Percentiles rank a stretch among this genome's conserved stretches.
phyloP scores from a whole-genome alignment of 2,888 invertebrate genomes.

The Philopedon plagiatum region DNA sequence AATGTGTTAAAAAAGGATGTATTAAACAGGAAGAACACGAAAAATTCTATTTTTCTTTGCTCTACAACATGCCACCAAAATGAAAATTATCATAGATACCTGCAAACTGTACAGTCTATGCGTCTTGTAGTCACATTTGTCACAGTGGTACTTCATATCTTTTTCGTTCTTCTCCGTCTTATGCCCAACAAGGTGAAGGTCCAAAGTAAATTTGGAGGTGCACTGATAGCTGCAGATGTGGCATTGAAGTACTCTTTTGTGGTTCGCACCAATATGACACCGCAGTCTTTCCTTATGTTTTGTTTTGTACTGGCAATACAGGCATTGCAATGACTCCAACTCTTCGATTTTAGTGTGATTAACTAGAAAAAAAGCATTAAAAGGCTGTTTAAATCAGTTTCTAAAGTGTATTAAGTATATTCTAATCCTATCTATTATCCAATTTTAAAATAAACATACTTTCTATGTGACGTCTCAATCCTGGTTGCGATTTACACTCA shows the following conservation, averaged over 20 bases:
- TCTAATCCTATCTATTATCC: too few relatives aligned
- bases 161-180: neutral
- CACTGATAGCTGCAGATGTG: neutral
- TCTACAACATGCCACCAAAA: neutral
- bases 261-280: neutral
- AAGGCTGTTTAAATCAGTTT: too few relatives aligned
- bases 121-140: conserved; percentile 19
- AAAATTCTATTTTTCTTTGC: too few relatives aligned
- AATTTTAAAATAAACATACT: neutral
- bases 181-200: neutral
- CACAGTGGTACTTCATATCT: conserved; percentile 10
- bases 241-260: neutral
- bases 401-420: too few relatives aligned
- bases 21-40: neutral
- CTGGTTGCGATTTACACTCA: neutral
- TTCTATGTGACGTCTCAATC: neutral
- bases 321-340: neutral
- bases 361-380: neutral
- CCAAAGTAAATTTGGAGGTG: neutral
- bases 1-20: too few relatives aligned
- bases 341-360: neutral
- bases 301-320: neutral
- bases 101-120: neutral
- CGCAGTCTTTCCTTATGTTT: neutral
- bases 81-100: too few relatives aligned